Conservation (phyloP, 2,113 vertebrate species). For the Alethe diademata region DNA sequence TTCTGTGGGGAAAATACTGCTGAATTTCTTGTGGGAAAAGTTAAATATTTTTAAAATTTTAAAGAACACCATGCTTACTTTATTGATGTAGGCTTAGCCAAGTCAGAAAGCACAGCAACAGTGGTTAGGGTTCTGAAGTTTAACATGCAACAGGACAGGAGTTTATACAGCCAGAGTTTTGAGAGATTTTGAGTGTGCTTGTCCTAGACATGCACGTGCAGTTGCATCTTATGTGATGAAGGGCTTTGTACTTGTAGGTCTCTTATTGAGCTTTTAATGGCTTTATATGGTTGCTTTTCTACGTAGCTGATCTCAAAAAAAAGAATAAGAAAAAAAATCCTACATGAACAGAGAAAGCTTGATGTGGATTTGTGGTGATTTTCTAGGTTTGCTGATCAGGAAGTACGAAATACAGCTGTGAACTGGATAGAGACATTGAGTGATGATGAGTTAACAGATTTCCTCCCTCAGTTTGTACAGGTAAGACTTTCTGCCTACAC, state of each 20-base stretch:
- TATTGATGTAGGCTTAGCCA: neutral
- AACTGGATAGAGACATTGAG: constrained; percentile 89
- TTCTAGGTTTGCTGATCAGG: constrained; percentile 91
- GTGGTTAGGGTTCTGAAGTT: neutral
- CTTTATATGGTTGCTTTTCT: neutral
- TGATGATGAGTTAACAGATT: constrained; percentile 92
- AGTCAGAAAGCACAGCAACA: neutral
- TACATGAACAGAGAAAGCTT: neutral
- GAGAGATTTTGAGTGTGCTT: neutral
- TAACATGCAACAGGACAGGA: neutral
- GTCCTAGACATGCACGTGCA: rapidly evolving
- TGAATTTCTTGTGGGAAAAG: neutral
- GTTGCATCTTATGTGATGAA: neutral
- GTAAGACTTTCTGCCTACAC: constrained; percentile 61
- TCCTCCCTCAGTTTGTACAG: constrained; percentile 96
- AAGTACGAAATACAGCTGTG: constrained; percentile 87
- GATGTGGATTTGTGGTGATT: neutral
- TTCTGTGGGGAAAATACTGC: neutral
- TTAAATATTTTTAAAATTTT: neutral
- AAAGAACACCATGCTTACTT: rapidly evolving
- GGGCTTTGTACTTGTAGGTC: neutral
- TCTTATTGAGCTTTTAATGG: neutral
- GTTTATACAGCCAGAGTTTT: neutral
- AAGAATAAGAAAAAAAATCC: neutral
- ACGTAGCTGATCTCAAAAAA: neutral